Base-by-base conservation (phyloP, 2,113 vertebrate species). In the Tympanuchus pallidicinctus region DNA sequence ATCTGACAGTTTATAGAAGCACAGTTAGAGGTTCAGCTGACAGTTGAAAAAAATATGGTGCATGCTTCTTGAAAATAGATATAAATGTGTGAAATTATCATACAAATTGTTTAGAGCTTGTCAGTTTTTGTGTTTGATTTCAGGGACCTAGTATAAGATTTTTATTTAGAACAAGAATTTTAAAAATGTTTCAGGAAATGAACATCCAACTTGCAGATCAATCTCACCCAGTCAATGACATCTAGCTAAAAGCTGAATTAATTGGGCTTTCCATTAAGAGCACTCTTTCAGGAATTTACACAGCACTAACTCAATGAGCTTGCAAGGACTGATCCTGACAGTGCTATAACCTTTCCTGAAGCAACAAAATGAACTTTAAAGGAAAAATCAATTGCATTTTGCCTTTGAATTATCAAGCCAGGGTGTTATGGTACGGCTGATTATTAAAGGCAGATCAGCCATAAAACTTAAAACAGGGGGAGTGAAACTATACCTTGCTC, bases 161-260 rank as follows among this genome's bases (percentile, higher is more conserved):
- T 38, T 73, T 84, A 48, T 27, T 65, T 48, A 73, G 28, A 64
- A 84, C 2, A 60, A 38, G 56, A 85, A 74, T 85, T 90, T 82
- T 64, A 70, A 71, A 74, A 92, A 57, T 48, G 64, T 34, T 93
- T 85, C 78, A 85, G 82, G 86, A 94, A 95, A 92, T 82, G 38
- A 79, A 91, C 17, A 34, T 32, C 63, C 4, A 0, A 54, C 36
- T 73, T 4, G 0, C 36, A 28, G 48, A 69, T 89, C 73, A 90
- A 73, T 90, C 87, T 78, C 76, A 50, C 60, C 50, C 50, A 73
- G 47, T 59, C 40, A 73, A 69, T 92, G 60, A 20, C 8, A 2
- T 73, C 67, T 67, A 85, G 81, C 38, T 82, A 59, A 93, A 90
- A 82, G 71, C n/a, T 32, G 64, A 72, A 56, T 82, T 92, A 91